phyloP scores from a whole-genome alignment of 2,888 invertebrate genomes.

The Mamestra brassicae region DNA sequence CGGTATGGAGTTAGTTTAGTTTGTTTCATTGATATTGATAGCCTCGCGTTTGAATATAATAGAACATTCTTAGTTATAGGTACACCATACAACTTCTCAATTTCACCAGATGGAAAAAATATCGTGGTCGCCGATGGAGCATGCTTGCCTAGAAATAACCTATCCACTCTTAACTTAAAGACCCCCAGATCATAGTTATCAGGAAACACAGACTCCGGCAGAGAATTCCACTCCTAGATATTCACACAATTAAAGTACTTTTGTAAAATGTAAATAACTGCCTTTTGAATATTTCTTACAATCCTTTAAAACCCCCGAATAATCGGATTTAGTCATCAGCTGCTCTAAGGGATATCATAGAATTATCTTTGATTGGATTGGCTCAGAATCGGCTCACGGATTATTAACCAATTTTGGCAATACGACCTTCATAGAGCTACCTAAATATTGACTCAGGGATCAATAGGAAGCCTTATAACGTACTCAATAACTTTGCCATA shows the following conservation, averaged over 20 bases:
- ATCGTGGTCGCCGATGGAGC: not conserved
- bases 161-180: too few relatives aligned
- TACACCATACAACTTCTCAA: too few relatives aligned
- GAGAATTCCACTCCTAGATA: too few relatives aligned
- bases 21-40: not conserved
- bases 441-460: conserved; percentile 16
- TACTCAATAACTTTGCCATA: conserved; percentile 11
- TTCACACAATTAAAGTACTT: too few relatives aligned
- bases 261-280: not conserved
- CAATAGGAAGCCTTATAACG: conserved; percentile 29
- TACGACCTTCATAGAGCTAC: conserved; percentile 19
- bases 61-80: too few relatives aligned
- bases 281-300: not conserved
- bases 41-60: too few relatives aligned
- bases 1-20: too few relatives aligned
- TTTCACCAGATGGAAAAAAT: not conserved
- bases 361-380: conserved; percentile 27
- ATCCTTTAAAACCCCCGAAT: not conserved
- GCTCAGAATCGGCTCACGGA: conserved; percentile 16
- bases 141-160: too few relatives aligned
- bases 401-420: conserved; percentile 30
- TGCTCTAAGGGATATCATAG: not conserved
- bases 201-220: too few relatives aligned
- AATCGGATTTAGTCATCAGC: not conserved
- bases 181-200: too few relatives aligned